Evolutionary conservation across 1,140 invertebrate genomes (phyloP).

Genomic region (Wasmannia auropunctata): DNA sequence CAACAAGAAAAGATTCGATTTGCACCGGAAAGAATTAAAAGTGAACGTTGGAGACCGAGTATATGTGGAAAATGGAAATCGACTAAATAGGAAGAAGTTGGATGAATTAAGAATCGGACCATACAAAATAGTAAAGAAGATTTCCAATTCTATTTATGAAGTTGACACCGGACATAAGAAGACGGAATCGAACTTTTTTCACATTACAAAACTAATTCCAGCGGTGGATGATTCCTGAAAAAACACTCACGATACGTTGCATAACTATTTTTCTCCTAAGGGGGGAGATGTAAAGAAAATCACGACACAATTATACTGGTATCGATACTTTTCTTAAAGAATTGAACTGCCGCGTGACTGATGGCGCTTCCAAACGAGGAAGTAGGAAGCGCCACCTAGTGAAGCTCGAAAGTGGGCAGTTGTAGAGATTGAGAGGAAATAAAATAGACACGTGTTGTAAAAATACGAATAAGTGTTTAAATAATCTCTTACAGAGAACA

Average conservation of each 20-base stretch:
- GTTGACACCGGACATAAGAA: neutral
- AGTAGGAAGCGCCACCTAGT: too few species aligned
- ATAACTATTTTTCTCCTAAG: neutral
- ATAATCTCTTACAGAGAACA: too few species aligned
- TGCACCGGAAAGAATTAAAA: conserved; percentile 29
- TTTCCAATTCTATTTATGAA: conserved; percentile 55
- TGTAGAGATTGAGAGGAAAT: too few species aligned
- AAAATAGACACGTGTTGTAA: too few species aligned
- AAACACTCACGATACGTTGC: neutral
- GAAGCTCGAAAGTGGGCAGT: too few species aligned
- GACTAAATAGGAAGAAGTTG: conserved; percentile 63
- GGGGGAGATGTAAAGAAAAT: neutral
- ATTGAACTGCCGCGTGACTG: too few species aligned
- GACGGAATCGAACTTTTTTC: neutral
- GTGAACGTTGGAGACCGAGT: conserved; percentile 47
- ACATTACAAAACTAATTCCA: neutral
- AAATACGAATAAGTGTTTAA: too few species aligned
- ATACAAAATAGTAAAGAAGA: conserved; percentile 55
- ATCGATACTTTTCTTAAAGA: too few species aligned
- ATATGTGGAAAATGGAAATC: conserved; percentile 70
- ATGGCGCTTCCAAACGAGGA: too few species aligned
- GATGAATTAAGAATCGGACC: conserved; percentile 11
- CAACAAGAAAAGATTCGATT: conserved; percentile 50
- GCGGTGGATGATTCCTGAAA: neutral
- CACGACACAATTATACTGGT: neutral